A percentile compares a stretch with the other conserved stretches of the same genome.
Evolutionary conservation across 2,113 vertebrate species (phyloP).

Genomic region (Tachycineta bicolor): DNA sequence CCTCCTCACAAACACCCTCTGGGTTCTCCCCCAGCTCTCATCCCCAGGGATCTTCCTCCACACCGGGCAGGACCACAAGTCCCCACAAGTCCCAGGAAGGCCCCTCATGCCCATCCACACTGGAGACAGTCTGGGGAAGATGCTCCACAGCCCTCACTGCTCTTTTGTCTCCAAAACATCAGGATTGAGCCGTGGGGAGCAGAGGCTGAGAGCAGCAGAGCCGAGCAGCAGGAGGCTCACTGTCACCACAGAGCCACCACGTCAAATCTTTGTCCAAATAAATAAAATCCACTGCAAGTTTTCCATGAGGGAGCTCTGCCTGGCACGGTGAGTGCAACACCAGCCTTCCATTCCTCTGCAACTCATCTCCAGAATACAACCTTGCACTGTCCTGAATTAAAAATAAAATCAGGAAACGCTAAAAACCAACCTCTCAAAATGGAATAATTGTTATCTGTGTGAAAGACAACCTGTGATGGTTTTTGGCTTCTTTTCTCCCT

Average conservation of each 20-base stretch:
- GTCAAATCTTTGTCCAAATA: not conserved
- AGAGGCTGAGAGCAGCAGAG: not conserved
- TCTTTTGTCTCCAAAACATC: not conserved
- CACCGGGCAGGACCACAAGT: not conserved
- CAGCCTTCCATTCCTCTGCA: not conserved
- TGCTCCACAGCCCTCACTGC: not conserved
- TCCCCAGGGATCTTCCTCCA: not conserved
- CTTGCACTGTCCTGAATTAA: not conserved
- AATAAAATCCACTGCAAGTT: not conserved
- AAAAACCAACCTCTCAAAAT: accelerated
- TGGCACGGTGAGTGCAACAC: not conserved
- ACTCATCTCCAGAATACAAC: not conserved
- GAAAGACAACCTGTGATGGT: not conserved
- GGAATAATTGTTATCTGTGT: not conserved
- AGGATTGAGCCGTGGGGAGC: not conserved
- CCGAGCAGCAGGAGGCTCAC: accelerated
- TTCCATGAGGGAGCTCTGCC: not conserved
- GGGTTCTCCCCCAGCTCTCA: not conserved
- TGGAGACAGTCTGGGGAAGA: not conserved
- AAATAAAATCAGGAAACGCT: not conserved
- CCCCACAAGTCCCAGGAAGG: not conserved
- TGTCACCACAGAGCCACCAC: not conserved
- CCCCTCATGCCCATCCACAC: accelerated
- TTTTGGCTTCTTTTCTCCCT: no score
- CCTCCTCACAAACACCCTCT: not conserved